A percentile compares a stretch with the other conserved stretches of the same genome.
These are phyloP conservation scores for Anolis carolinensis DNA, from an alignment of 2,113 vertebrate genomes.

Conservation along the genomic window DNA sequence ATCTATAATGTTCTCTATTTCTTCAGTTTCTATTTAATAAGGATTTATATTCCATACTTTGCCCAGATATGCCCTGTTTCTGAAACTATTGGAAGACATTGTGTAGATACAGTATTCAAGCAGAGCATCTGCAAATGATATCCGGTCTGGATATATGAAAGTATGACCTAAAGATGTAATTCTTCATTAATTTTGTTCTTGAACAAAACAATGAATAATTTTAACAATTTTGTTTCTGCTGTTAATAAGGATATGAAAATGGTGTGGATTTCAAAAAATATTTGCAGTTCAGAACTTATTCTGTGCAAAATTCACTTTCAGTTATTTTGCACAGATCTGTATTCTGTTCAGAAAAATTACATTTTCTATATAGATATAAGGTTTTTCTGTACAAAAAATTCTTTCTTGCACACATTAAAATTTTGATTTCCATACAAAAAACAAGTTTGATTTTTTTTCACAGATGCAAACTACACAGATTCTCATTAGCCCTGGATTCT, in stretches of 20 bases:
- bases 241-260: background rate
- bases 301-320: too few species aligned
- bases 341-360: too few species aligned
- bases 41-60: background rate
- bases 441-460: too few species aligned
- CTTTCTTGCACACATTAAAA: too few species aligned
- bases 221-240: background rate
- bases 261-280: background rate
- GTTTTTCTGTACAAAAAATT: too few species aligned
- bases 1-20: background rate
- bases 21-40: background rate
- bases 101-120: background rate
- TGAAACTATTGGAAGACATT: background rate
- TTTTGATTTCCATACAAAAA: too few species aligned
- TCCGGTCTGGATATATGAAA: background rate
- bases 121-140: background rate
- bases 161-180: background rate
- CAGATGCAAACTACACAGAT: too few species aligned
- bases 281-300: too few species aligned
- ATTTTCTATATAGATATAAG: too few species aligned
- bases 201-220: background rate
- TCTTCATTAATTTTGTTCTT: too few species aligned
- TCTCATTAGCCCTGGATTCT: too few species aligned
- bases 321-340: too few species aligned
- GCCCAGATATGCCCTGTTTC: background rate